Evolutionary conservation across 2,113 vertebrate genomes (phyloP).

Genomic region (Ciconia maguari): DNA sequence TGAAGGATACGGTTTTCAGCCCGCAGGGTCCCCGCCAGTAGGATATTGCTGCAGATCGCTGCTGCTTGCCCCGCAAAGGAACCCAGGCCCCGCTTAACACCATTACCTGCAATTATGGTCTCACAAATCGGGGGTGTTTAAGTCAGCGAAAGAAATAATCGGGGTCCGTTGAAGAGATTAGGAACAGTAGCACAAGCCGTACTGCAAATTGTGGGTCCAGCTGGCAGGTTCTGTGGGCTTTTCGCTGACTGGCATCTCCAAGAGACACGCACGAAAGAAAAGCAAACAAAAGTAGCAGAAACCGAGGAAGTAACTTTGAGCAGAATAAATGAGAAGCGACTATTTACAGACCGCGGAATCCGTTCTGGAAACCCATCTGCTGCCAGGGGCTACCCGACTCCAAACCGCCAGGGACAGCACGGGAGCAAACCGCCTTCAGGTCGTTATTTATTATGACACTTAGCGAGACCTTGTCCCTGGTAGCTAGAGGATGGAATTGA

Average conservation of each 20-base stretch:
- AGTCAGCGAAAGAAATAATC: neutral
- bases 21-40: fast-evolving
- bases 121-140: neutral
- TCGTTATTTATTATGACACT: neutral
- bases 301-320: fast-evolving
- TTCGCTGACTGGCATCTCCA: neutral
- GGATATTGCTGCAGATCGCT: fast-evolving
- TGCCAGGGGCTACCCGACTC: fast-evolving
- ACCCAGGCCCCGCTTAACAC: neutral
- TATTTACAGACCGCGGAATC: neutral
- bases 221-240: neutral
- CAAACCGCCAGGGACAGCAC: neutral
- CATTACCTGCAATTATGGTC: neutral
- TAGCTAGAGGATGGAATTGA: too few species aligned
- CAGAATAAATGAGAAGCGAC: neutral
- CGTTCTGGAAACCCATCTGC: neutral
- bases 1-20: neutral
- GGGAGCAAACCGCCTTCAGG: neutral
- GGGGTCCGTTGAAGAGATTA: neutral
- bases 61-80: neutral
- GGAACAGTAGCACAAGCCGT: neutral
- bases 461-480: neutral
- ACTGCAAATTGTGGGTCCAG: neutral
- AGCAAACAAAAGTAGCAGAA: neutral
- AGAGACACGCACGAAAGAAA: neutral